These are phyloP conservation scores for Microtus pennsylvanicus DNA, from an alignment of 2,113 vertebrate genomes.

Conservation along the genomic window DNA sequence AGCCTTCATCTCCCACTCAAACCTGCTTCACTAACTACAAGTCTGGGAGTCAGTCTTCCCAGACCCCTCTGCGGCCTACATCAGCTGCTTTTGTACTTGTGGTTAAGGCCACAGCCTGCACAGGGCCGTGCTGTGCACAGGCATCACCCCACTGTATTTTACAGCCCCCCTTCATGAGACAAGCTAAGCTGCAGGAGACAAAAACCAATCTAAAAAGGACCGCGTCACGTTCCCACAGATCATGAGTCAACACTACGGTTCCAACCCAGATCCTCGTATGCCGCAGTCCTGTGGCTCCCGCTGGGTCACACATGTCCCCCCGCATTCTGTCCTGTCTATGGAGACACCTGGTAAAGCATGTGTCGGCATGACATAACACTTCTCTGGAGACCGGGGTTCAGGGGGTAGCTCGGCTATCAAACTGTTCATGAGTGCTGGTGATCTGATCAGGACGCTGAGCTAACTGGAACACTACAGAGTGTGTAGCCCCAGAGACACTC, in stretches of 20 bases:
- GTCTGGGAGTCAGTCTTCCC: background rate
- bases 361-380: rapidly evolving
- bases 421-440: conserved; percentile 50
- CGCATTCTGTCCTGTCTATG: background rate
- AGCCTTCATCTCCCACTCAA: background rate
- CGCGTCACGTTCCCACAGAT: background rate
- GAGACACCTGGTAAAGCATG: background rate
- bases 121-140: background rate
- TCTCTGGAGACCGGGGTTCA: conserved; percentile 9
- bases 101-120: background rate
- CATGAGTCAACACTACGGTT: background rate
- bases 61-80: background rate
- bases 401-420: conserved; percentile 53
- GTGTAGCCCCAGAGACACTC: conserved; percentile 74
- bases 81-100: background rate
- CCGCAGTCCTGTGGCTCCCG: background rate
- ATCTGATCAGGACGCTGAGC: conserved; percentile 76
- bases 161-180: background rate
- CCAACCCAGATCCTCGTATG: background rate
- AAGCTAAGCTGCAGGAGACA: background rate
- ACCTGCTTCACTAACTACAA: background rate
- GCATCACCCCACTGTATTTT: background rate
- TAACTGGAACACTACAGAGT: conserved; percentile 80
- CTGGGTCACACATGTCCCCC: background rate
- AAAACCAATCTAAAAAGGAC: background rate